Evolutionary conservation across 2,113 vertebrate genomes (phyloP).

Genomic region (Mormoops blainvillei): DNA sequence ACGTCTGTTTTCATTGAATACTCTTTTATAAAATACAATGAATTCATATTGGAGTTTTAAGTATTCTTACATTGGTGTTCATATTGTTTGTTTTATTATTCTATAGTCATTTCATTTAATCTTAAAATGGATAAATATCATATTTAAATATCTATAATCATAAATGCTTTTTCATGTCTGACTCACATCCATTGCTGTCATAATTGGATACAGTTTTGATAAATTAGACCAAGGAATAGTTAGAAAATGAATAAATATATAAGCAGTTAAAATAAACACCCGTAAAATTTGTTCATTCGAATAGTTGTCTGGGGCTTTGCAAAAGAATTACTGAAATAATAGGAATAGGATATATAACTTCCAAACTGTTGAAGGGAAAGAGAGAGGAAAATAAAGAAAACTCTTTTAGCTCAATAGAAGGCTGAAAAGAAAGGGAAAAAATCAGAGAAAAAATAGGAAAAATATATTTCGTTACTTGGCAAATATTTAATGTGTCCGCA

Average conservation of each 20-base stretch:
- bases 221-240: neutral
- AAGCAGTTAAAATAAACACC: neutral
- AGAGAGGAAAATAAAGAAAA: neutral
- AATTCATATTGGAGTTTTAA: neutral
- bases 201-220: neutral
- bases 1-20: conserved; percentile 15
- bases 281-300: neutral
- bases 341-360: neutral
- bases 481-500: neutral
- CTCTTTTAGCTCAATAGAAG: neutral
- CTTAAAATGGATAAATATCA: neutral
- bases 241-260: neutral
- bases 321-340: neutral
- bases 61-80: neutral
- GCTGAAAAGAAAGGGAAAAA: neutral
- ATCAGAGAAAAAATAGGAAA: neutral
- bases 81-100: neutral
- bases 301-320: neutral
- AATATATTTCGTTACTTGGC: neutral
- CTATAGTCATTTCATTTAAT: neutral
- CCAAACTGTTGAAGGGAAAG: neutral
- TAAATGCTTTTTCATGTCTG: neutral
- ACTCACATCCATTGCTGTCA: neutral
- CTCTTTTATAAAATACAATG: neutral
- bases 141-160: neutral